phyloP scores from a whole-genome alignment of 2,888 invertebrate species.

The Brachypalpus laphriformis region DNA sequence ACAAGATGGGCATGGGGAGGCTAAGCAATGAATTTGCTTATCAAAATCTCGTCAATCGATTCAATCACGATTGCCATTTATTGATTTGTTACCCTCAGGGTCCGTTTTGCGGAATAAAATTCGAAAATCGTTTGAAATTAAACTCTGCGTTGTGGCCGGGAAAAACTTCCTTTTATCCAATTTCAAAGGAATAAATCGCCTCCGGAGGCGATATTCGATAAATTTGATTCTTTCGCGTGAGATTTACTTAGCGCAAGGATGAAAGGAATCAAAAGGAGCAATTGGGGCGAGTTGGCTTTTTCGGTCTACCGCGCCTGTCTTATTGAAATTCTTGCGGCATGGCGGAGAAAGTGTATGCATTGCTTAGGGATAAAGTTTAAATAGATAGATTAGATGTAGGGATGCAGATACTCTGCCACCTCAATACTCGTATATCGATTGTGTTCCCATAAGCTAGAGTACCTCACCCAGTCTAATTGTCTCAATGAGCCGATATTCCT shows the following conservation, averaged over 20 bases:
- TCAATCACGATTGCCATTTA: background rate
- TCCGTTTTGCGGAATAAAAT: constrained; percentile 6
- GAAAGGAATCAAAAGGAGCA: constrained; percentile 10
- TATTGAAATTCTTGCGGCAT: constrained; percentile 32
- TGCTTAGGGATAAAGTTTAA: no score
- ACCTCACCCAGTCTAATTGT: no score
- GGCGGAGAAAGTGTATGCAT: background rate
- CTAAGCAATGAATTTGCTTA: background rate
- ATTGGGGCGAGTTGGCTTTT: background rate
- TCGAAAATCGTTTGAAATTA: constrained; percentile 50
- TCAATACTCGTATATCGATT: no score
- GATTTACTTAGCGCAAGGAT: constrained; percentile 10
- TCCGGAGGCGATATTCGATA: constrained; percentile 8
- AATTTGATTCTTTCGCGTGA: constrained; percentile 16
- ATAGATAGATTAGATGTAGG: no score
- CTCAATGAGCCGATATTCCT: no score
- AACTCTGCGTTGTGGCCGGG: background rate
- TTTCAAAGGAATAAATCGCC: constrained; percentile 49
- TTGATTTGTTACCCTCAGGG: background rate
- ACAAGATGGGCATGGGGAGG: background rate
- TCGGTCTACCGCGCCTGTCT: background rate
- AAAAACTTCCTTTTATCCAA: constrained; percentile 18
- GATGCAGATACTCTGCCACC: no score
- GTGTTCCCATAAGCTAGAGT: no score
- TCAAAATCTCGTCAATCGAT: background rate